phyloP scores from a whole-genome alignment of 2,888 invertebrate species.

The Spodoptera littoralis region DNA sequence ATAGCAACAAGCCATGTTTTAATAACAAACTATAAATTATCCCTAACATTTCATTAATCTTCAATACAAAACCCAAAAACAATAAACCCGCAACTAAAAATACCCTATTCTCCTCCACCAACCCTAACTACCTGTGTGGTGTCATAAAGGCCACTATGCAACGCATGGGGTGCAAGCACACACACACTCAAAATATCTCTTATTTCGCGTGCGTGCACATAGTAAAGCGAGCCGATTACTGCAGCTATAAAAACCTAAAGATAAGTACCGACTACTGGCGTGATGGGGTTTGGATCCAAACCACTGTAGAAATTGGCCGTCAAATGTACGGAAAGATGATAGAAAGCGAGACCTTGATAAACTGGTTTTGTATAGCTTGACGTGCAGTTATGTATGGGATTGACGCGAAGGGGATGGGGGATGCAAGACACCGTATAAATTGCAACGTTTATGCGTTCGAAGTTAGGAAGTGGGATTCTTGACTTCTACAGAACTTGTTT shows the following conservation, averaged over 20 bases:
- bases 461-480: slow-evolving; percentile 9
- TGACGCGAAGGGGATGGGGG: slow-evolving; percentile 38
- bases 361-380: no score
- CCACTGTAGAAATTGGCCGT: slow-evolving; percentile 32
- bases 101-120: slow-evolving; percentile 31
- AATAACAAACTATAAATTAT: no score
- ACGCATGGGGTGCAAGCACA: slow-evolving; percentile 53
- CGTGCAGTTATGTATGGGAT: no score
- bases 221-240: slow-evolving; percentile 57
- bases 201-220: slow-evolving; percentile 46
- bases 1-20: no score
- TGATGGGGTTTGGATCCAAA: slow-evolving; percentile 27
- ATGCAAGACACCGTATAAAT: slow-evolving; percentile 41
- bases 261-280: slow-evolving; percentile 41
- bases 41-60: no score
- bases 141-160: slow-evolving; percentile 61
- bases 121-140: slow-evolving; percentile 58
- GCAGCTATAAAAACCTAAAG: slow-evolving; percentile 58
- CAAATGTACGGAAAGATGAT: no score
- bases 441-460: slow-evolving; percentile 41
- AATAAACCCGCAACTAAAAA: not conserved
- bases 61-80: no score
- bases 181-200: slow-evolving; percentile 27
- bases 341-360: no score
- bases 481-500: not conserved